These are phyloP conservation scores for Enteromius afrohamiltoni DNA, from an alignment of 2,797 vertebrate species.

Conservation along the genomic window DNA sequence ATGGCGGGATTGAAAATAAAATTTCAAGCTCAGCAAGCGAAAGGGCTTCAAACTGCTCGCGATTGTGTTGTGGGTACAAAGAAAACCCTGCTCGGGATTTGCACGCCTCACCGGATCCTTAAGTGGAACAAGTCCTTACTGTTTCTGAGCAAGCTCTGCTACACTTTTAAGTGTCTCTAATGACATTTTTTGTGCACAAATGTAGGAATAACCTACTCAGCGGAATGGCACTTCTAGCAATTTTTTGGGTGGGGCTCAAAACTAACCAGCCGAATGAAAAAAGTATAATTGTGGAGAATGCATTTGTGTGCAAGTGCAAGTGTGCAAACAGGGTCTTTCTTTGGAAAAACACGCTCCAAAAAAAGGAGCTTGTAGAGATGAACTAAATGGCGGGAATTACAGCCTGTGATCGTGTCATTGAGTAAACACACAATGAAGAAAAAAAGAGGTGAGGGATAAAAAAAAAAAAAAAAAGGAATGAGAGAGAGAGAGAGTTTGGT, in stretches of 20 bases:
- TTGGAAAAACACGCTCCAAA: constrained; percentile 68
- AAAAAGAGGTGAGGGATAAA: constrained; percentile 74
- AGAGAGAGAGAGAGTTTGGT: constrained; percentile 82
- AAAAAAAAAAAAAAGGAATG: constrained; percentile 75
- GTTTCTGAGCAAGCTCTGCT: constrained; percentile 61
- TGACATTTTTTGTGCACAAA: background rate
- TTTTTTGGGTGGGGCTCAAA: background rate
- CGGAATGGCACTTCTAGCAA: background rate
- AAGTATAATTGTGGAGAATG: constrained; percentile 35
- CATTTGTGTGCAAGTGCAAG: constrained; percentile 38
- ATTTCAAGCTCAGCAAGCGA: constrained; percentile 76
- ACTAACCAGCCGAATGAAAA: background rate
- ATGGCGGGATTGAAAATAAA: constrained; percentile 74
- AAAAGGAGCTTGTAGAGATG: constrained; percentile 76
- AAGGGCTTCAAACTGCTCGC: constrained; percentile 74
- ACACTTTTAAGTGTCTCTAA: constrained; percentile 47
- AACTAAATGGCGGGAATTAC: constrained; percentile 83
- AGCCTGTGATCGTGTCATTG: constrained; percentile 81
- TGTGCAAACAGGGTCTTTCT: constrained; percentile 69
- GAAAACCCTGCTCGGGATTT: constrained; percentile 67
- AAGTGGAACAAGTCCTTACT: constrained; percentile 67
- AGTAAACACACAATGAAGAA: constrained; percentile 86
- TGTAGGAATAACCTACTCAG: background rate
- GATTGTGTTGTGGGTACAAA: constrained; percentile 73
- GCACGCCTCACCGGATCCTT: constrained; percentile 67